Evolutionary conservation across 2,797 vertebrate genomes (phyloP).

Genomic region (Melanogrammus aeglefinus): DNA sequence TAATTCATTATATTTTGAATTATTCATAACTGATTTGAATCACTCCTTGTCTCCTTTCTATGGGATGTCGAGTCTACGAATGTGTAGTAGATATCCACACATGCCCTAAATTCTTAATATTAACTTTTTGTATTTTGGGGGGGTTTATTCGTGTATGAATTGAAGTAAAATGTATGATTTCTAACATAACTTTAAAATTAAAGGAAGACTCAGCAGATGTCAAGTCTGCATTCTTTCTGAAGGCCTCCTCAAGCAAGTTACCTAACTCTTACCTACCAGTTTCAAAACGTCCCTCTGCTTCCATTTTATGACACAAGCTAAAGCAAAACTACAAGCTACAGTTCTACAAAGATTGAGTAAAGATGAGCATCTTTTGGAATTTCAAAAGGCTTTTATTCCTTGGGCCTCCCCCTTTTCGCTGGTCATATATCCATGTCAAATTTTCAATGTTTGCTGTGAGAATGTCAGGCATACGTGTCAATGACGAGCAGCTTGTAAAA

Average conservation of each 20-base stretch:
- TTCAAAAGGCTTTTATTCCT: not conserved
- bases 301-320: not conserved
- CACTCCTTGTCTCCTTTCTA: not conserved
- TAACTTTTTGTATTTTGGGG: not conserved
- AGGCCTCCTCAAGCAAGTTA: not conserved
- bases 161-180: no score
- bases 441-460: not conserved
- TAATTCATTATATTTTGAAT: not conserved
- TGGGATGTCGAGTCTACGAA: not conserved
- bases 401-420: conserved; percentile 37
- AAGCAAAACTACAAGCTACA: not conserved
- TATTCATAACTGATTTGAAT: not conserved
- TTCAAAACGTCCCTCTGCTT: not conserved
- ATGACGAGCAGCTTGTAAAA: conserved; percentile 5
- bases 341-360: not conserved
- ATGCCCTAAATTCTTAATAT: not conserved
- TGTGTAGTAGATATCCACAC: not conserved
- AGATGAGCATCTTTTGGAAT: not conserved
- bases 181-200: not conserved
- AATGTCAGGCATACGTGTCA: no score
- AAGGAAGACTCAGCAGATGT: not conserved
- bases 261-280: not conserved
- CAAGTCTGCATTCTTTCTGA: not conserved
- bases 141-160: no score
- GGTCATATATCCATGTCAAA: not conserved